These are phyloP conservation scores for Troides helena DNA, from an alignment of 2,888 invertebrate species.

Conservation along the genomic window DNA sequence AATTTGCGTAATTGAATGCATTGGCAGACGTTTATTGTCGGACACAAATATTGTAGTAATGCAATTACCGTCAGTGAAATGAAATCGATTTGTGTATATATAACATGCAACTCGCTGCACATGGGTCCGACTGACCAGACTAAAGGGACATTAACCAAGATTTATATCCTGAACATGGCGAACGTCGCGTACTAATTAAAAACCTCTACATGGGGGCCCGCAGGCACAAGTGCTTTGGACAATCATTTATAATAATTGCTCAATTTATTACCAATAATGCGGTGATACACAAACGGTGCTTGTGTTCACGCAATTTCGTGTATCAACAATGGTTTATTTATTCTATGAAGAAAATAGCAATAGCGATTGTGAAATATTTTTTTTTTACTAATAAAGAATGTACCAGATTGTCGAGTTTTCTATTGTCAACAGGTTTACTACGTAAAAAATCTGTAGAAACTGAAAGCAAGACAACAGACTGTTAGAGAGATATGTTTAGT, in stretches of 20 bases:
- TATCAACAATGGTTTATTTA: not conserved
- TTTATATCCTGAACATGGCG: conserved; percentile 64
- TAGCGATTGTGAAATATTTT: too few relatives aligned
- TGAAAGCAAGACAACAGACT: too few relatives aligned
- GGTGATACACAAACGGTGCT: conserved; percentile 10
- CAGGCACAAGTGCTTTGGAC: conserved; percentile 48
- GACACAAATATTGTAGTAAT: conserved; percentile 29
- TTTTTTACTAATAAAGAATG: too few relatives aligned
- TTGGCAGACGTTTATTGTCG: conserved; percentile 19
- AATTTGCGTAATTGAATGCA: conserved; percentile 22
- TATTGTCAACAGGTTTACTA: too few relatives aligned
- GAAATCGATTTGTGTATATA: conserved; percentile 51
- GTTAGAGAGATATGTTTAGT: too few relatives aligned
- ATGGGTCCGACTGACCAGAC: conserved; percentile 63
- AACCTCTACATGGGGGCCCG: conserved; percentile 60
- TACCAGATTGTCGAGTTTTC: too few relatives aligned
- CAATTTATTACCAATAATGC: conserved; percentile 17
- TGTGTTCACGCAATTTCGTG: not conserved
- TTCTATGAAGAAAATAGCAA: not conserved
- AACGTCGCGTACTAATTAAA: conserved; percentile 72
- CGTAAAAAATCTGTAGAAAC: too few relatives aligned
- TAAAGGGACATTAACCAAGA: conserved; percentile 77
- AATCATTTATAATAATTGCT: conserved; percentile 39
- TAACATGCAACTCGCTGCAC: conserved; percentile 50
- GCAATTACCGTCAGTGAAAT: conserved; percentile 36